Percentiles rank a stretch among this genome's conserved stretches.
Conservation (phyloP, 2,888 invertebrate species). For the Agrochola macilenta region DNA sequence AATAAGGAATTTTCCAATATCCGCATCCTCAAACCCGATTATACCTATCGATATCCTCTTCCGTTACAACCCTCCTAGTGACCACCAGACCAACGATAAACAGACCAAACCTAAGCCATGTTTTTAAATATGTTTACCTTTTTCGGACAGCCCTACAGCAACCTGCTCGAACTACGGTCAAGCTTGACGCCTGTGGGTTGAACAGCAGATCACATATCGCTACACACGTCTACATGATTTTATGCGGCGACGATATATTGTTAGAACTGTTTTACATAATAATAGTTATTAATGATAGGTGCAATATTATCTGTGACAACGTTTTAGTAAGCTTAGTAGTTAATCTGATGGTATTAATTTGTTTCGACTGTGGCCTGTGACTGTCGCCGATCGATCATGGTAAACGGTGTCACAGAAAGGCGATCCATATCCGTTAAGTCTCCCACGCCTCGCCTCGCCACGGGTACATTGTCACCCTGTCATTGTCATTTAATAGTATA, state of each 20-base stretch:
- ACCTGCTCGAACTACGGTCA: constrained; percentile 31
- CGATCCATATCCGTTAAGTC: background rate
- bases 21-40: too few relatives aligned
- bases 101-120: too few relatives aligned
- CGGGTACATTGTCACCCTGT: too few relatives aligned
- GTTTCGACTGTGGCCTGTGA: background rate
- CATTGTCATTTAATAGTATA: too few relatives aligned
- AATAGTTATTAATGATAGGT: constrained; percentile 23
- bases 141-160: constrained; percentile 36
- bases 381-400: background rate
- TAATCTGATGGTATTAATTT: background rate
- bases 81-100: too few relatives aligned
- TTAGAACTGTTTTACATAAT: constrained; percentile 43
- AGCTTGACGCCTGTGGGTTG: constrained; percentile 39
- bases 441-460: too few relatives aligned
- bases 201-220: constrained; percentile 48
- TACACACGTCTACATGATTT: constrained; percentile 35
- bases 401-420: background rate
- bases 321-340: background rate
- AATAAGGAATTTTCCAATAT: too few relatives aligned
- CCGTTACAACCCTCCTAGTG: too few relatives aligned
- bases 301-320: background rate
- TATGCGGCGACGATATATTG: constrained; percentile 56
- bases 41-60: too few relatives aligned
- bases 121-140: too few relatives aligned